phyloP scores from a whole-genome alignment of 2,113 vertebrate species.

The Bothrops jararaca region DNA sequence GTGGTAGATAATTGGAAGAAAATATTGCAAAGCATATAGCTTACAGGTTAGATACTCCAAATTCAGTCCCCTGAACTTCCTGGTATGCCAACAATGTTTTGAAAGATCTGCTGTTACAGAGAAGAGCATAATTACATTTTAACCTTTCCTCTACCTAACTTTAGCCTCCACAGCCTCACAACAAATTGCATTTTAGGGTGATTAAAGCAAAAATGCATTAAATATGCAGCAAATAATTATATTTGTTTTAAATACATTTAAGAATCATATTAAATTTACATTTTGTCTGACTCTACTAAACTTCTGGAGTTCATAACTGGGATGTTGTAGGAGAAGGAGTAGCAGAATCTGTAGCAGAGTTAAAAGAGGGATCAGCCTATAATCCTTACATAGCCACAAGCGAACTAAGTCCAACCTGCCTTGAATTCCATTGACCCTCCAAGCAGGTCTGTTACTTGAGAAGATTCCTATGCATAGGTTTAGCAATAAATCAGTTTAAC shows the following conservation, averaged over 20 bases:
- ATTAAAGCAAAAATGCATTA: not conserved
- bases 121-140: not conserved
- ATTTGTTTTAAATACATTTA: not conserved
- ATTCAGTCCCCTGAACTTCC: not conserved
- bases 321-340: not conserved
- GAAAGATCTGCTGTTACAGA: not conserved
- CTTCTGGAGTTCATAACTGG: not conserved
- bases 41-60: not conserved
- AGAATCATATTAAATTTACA: not conserved
- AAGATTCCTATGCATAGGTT: not conserved
- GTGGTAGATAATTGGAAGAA: not conserved
- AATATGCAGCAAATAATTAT: not conserved
- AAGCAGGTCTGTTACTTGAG: not conserved
- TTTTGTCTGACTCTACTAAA: not conserved
- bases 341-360: not conserved
- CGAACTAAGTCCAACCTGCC: not conserved
- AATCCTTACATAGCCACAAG: not conserved
- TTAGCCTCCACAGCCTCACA: not conserved
- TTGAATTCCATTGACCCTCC: not conserved
- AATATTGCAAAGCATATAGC: not conserved
- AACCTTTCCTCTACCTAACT: not conserved
- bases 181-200: not conserved
- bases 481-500: not conserved
- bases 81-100: not conserved
- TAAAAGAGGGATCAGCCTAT: not conserved